Evolutionary conservation across 2,113 vertebrate genomes (phyloP), one percentile per base, ranked within the genome.

Genomic region (Daboia siamensis): DNA sequence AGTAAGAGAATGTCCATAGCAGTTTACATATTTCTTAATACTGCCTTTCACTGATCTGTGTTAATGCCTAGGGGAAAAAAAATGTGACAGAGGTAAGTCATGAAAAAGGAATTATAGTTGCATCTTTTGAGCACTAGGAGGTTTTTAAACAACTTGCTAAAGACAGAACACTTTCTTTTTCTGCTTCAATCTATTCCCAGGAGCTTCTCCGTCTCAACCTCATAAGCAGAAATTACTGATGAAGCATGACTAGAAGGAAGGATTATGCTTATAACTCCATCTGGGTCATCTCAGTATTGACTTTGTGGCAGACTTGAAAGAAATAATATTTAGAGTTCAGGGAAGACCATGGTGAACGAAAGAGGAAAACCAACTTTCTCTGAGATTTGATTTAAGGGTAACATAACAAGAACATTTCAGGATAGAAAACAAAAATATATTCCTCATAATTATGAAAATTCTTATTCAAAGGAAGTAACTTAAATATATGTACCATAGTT

Each of bases 101-200:
- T 89, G 69, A 93, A 91, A 93, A 48, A 29, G 23, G 52, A 91
- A 89, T 89, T 88, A 91, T 93, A 64, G 59, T 55, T 93, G 52
- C 56, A 54, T 91, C n/a, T n/a, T 48, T 48, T 44, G 11, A 85
- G 55, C 64, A 33, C 46, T 55, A 54, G 44, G 39, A 46, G 87
- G 90, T 64, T 89, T 91, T 91, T 91, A 93, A 89, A 80, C 90
- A 91, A 24, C 48, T 51, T 85, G 44, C 56, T 61, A 89, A 89
- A 93, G 86, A 89, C 88, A 87, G 61, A 91, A 91, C 33, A 57
- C 46, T 89, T 88, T n/a, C 24, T 21, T 12, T 39, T 87, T 74
- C 89, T 64, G 39, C 55, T 86, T n/a, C 69, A 91, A 44, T 92
- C 69, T 26, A n/a, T 89, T 93, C 93, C 87, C 90, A 52, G 29